Percentiles rank a stretch among this genome's conserved stretches.
phyloP scores from a whole-genome alignment of 2,113 vertebrate genomes.

The Camelus bactrianus region DNA sequence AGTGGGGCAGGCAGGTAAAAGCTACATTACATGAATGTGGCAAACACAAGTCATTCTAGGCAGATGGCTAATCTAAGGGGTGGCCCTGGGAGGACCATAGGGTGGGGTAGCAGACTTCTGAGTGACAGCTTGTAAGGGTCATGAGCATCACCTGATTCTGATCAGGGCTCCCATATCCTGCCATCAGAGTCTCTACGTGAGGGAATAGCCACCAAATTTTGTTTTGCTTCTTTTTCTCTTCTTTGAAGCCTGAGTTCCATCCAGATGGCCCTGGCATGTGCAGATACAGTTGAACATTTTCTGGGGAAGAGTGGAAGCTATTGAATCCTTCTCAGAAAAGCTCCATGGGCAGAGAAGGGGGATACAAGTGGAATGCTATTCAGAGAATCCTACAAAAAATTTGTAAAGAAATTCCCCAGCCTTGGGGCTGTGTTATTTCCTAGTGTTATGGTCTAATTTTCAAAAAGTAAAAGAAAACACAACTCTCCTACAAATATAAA shows the following conservation, averaged over 20 bases:
- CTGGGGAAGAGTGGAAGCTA: conserved; percentile 38
- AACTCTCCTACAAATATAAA: not conserved
- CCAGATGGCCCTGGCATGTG: not conserved
- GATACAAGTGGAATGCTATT: not conserved
- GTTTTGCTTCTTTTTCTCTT: not conserved
- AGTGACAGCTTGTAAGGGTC: not conserved
- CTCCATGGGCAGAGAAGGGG: not conserved
- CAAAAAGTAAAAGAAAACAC: not conserved
- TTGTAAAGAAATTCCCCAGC: not conserved
- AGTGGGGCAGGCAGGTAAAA: rapidly evolving
- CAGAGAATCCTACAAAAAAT: not conserved
- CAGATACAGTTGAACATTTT: not conserved
- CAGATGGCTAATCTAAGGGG: not conserved
- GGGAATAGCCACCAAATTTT: not conserved
- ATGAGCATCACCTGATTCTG: not conserved
- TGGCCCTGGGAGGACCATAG: rapidly evolving
- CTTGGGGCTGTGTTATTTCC: not conserved
- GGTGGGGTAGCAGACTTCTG: too few relatives aligned
- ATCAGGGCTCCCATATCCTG: not conserved
- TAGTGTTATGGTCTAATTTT: not conserved
- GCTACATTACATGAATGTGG: rapidly evolving
- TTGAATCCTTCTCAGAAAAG: conserved; percentile 17
- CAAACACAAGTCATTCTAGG: not conserved
- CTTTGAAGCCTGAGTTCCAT: not conserved
- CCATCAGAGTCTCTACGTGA: not conserved